Evolutionary conservation across 1,140 invertebrate species (phyloP), one percentile per base, ranked within the genome.

Genomic region (Pogonomyrmex barbatus): DNA sequence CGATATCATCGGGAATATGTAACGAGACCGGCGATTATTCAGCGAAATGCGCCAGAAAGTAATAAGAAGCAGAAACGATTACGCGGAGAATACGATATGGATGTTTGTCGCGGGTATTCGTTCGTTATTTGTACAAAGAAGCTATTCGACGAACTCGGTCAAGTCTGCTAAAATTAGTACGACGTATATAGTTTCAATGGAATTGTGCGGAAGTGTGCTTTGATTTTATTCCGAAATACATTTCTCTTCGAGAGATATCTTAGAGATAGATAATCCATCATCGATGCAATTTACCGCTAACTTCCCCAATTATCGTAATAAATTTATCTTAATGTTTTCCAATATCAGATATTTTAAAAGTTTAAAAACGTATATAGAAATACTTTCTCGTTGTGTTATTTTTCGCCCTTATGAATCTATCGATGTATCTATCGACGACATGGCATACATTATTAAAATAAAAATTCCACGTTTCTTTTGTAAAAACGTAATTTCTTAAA

Each of bases 41-140:
- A 4, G 47, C n/a, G 62, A 54, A 68, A 78, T 50, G 60, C 45
- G 63, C 17, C 45, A 47, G 42, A 60, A 82, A 45, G 30, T 60
- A 82, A 60, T 42, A n/a, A 56, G 63, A 81, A 24, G 42, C 63
- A 36, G 54, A 14, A 47, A 36, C 36, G 67, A 24, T 73, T 78
- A 10, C 60, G 52, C 30, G 30, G 63, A 33, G 39, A 82, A 24
- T 42, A 67, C 14, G 50, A 83, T 83, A 73, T 39, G 77, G 5
- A 50, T 45, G 45, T 65, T 39, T 30, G 60, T 79, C 42, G 65
- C 47, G 78, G 24, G 24, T 24, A 58, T 14, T 71, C 54, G 65
- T 81, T 79, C 47, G 63, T 81, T 82, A 82, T 81, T 81, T 71
- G 78, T 81, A 77, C 33, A 52, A 81, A 81, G 78, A 58, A 81